Percentiles rank a stretch among this genome's conserved stretches.
These are phyloP conservation scores for Acrocephalus scirpaceus DNA, from an alignment of 2,797 vertebrate species.

Conservation along the genomic window DNA sequence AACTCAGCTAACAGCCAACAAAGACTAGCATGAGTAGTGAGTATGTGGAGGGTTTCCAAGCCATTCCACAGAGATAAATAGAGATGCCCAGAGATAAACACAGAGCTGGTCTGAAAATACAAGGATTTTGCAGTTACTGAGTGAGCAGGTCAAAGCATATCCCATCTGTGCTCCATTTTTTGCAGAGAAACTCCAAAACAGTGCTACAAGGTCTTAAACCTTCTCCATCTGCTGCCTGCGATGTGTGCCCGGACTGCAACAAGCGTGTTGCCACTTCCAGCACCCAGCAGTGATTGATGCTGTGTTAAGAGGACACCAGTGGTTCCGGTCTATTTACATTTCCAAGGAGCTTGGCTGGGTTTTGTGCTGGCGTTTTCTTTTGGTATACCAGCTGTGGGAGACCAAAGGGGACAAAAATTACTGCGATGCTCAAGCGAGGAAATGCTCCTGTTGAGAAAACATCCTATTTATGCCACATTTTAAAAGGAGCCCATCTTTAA, in stretches of 20 bases:
- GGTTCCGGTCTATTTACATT: conserved; percentile 62
- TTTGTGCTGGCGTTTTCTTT: conserved; percentile 47
- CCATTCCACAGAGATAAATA: background rate
- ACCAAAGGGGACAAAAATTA: conserved; percentile 61
- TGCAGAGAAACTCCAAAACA: background rate
- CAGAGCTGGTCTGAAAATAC: background rate
- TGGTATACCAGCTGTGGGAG: conserved; percentile 51
- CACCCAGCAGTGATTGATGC: conserved; percentile 25
- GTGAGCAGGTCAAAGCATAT: conserved; percentile 4
- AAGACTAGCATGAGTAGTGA: background rate
- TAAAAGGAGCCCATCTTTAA: conserved; percentile 33
- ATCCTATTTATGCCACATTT: conserved; percentile 61
- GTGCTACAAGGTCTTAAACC: background rate
- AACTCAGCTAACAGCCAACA: background rate
- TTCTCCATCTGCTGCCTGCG: background rate
- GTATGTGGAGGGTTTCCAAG: background rate
- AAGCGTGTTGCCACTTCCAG: background rate
- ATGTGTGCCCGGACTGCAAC: background rate
- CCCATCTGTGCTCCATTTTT: conserved; percentile 17
- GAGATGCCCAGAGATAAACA: background rate
- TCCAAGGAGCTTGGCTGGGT: conserved; percentile 46
- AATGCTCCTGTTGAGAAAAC: conserved; percentile 62
- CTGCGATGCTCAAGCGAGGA: background rate
- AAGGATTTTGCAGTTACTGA: background rate
- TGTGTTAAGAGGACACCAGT: conserved; percentile 37